Base-by-base conservation (phyloP, 92 coral and sea anemone genomes). In the Anthopleura xanthogrammica region DNA sequence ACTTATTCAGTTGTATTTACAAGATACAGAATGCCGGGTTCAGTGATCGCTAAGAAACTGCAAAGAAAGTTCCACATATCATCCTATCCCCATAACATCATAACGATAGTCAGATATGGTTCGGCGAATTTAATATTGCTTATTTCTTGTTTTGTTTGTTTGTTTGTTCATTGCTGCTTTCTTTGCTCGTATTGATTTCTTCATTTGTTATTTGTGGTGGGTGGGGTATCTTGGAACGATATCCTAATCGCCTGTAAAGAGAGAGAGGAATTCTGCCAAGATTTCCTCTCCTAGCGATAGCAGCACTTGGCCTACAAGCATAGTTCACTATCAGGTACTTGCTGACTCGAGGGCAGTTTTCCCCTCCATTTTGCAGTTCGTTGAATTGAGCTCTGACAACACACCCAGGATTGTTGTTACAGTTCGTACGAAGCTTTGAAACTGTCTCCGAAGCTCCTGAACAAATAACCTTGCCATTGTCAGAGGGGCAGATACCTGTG, bases 381-480 rank as follows among this genome's bases (percentile, higher is more conserved):
- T 91, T 83, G 78, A 79, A 89, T 55, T 54, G 79, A n/a, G 98
- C 95, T 40, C 80, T 73, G 7, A 94, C 87, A 7, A 92, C 78
- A 66, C 98, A 94, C 62, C 88, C 88, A 2, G 93, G 93, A 70
- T 77, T 85, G 57, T 94, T 88, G 78, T 94, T 94, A 78, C 98
- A 94, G 76, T 72, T 87, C 42, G 86, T 91, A 46, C 98, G 90
- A 46, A 94, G 90, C 78, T 91, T 94, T 12, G 98, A 89, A 66
- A 94, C 89, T 46, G 98, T 91, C 72, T 94, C 98, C 52, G 98
- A 91, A n/a, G 98, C 95, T 6, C 98, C 98, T 11, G 86, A 82
- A 57, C 98, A 94, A 9, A 85, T 62, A 42, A 41, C 71, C 43
- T 87, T 81, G 16, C 95, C 98, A 52, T 50, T 85, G 2, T 42